These are phyloP conservation scores for Plagodis pulveraria DNA, from an alignment of 2,888 invertebrate species.

Conservation along the genomic window DNA sequence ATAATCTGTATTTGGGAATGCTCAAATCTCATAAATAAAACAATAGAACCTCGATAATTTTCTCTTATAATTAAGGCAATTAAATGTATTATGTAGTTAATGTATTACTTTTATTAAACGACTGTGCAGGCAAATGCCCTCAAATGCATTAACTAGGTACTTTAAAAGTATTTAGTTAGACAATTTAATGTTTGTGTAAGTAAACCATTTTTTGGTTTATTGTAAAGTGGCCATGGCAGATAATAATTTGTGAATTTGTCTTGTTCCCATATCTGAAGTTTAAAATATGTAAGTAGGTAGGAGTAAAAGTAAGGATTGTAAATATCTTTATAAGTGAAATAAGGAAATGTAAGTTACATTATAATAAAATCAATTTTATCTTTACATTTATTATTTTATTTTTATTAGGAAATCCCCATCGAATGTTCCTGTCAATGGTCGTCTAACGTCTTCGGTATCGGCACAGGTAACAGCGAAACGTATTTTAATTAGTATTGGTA, in stretches of 20 bases:
- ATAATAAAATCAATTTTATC: conserved; percentile 30
- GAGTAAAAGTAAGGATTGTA: conserved; percentile 13
- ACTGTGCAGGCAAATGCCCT: too few species aligned
- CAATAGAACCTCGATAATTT: neutral
- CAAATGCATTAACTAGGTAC: too few species aligned
- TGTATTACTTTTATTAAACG: neutral
- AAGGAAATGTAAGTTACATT: conserved; percentile 15
- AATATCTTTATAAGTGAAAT: conserved; percentile 15
- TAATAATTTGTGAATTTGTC: neutral
- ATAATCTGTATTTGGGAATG: neutral
- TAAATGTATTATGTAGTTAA: neutral
- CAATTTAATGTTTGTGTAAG: neutral
- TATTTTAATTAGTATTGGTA: too few species aligned
- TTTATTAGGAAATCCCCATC: neutral
- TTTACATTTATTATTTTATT: neutral
- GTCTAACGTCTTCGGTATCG: too few species aligned
- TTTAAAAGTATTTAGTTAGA: too few species aligned
- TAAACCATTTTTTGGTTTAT: neutral
- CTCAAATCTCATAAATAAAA: neutral
- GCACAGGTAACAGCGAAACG: too few species aligned
- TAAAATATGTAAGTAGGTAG: neutral
- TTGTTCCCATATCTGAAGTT: conserved; percentile 5
- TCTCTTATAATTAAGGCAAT: neutral
- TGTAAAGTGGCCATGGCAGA: neutral
- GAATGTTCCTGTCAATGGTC: too few species aligned